Evolutionary conservation across 2,113 vertebrate species (phyloP).

Genomic region (Brachyistius frenatus): DNA sequence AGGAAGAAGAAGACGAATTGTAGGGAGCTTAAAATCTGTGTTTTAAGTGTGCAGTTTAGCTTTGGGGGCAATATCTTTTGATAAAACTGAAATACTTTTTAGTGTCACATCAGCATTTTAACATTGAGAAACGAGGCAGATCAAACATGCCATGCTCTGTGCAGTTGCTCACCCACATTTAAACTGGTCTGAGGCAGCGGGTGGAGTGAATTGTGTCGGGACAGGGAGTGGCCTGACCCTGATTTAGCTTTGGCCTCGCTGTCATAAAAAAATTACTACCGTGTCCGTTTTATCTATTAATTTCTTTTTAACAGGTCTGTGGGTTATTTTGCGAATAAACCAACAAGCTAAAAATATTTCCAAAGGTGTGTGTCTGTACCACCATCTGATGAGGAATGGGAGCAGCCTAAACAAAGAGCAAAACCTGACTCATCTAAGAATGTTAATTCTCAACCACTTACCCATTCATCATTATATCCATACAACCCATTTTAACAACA

Average conservation of each 20-base stretch:
- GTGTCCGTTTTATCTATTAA: too few species aligned
- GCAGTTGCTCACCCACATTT: slow-evolving; percentile 35
- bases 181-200: slow-evolving; percentile 65
- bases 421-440: not conserved
- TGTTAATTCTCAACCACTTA: slow-evolving; percentile 6
- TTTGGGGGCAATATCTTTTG: not conserved
- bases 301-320: too few species aligned
- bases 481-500: not conserved
- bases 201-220: slow-evolving; percentile 46
- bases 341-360: too few species aligned
- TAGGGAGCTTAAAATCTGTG: not conserved
- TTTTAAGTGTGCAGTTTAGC: not conserved
- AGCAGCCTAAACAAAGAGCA: not conserved
- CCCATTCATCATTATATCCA: not conserved
- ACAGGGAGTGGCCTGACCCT: slow-evolving; percentile 64
- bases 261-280: too few species aligned
- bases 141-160: slow-evolving; percentile 15
- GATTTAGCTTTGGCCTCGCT: slow-evolving; percentile 43
- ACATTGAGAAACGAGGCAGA: not conserved
- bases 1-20: not conserved
- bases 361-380: too few species aligned
- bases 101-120: too few species aligned
- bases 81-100: too few species aligned
- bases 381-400: not conserved
- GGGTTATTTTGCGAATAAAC: too few species aligned